Base-by-base conservation (phyloP, 2,113 vertebrate species). In the Bubalus kerabau region DNA sequence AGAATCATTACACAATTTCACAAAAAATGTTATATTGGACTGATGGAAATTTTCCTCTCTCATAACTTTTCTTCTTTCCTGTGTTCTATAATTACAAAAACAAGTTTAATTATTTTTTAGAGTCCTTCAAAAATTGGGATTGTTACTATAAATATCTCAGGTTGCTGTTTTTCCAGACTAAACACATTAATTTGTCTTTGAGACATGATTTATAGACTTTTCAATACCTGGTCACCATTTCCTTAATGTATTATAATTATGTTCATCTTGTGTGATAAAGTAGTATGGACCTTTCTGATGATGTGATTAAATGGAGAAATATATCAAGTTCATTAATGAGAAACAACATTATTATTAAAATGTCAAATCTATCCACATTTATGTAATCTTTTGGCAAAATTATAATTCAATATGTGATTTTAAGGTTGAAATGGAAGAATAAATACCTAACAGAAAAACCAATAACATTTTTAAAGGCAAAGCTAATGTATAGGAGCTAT, bases 191-290 rank as follows among this genome's bases (percentile, higher is more conserved):
- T 82, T 89, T 95, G 8, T 96, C 78, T 40, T 89, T 32, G 23
- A 81, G 40, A 74, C 43, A 91, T 97, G 78, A 96, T 96, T 95
- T 96, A 96, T 87, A 64, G 54, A 94, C 83, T 93, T 23, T 88
- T 93, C 24, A 76, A 46, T 40, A 52, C 2, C 30, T 2, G 6
- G 48, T 50, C 78, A 83, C 62, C 11, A 36, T 92, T 17, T 57
- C 48, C n/a, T 59, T 82, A 50, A 50, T 85, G 80, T 76, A 9
- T 67, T 88, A 40, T 95, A 94, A 82, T 96, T 93, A 89, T 23
- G 30, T 89, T 95, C 48, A 62, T 88, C 56, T 83, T 50, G 15
- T 91, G 13, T 78, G 88, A 97, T 89, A 97, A 96, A 96, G 64
- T 57, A 87, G 43, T 46, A 54, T 26, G 24, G 40, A 43, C 10